A percentile compares a stretch with the other conserved stretches of the same genome.
Evolutionary conservation across 2,888 invertebrate species (phyloP).

Genomic region (Calephelis perditalis): DNA sequence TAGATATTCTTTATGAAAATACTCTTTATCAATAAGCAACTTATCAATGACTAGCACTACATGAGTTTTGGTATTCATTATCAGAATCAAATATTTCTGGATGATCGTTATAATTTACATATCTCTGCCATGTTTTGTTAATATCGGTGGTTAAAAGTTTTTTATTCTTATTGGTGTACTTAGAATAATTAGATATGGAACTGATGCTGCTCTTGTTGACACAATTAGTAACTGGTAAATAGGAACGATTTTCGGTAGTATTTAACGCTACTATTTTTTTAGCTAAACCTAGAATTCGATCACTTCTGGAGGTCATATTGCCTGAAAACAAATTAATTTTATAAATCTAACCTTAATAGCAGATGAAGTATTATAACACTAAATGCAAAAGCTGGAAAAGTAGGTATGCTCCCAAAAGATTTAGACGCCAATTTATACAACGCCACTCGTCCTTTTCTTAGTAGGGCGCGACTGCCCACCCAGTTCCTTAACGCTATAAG

Average conservation of each 20-base stretch:
- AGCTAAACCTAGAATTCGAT: no score
- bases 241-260: no score
- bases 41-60: constrained; percentile 2
- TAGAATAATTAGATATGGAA: not conserved
- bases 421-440: no score
- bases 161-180: not conserved
- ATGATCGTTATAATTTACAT: not conserved
- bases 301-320: no score
- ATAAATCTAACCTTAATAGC: not conserved
- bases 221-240: no score
- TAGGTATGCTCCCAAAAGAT: no score
- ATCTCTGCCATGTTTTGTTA: not conserved
- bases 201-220: no score
- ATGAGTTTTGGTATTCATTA: not conserved
- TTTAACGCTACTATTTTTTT: no score
- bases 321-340: not conserved
- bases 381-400: no score
- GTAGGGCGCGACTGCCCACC: not conserved
- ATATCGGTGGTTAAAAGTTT: not conserved
- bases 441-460: no score
- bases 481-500: not conserved
- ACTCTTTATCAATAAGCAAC: not conserved
- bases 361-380: no score
- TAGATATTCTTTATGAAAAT: not conserved
- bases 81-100: not conserved